phyloP scores from a whole-genome alignment of 2,888 invertebrate genomes.

The Osedax fenrisi region DNA sequence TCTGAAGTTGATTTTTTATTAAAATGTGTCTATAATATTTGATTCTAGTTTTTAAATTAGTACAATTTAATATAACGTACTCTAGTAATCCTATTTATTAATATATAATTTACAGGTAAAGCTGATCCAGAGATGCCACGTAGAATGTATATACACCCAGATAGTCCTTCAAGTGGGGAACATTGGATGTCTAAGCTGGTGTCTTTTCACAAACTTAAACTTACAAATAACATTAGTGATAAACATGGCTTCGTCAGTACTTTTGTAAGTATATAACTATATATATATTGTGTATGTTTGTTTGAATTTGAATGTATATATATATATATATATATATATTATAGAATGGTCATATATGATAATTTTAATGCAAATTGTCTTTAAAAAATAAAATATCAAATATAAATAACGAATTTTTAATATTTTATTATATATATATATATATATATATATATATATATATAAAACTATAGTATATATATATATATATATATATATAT shows the following conservation, averaged over 20 bases:
- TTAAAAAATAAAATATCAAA: no score
- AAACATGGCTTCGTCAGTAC: slow-evolving; percentile 53
- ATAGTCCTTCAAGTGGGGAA: slow-evolving; percentile 86
- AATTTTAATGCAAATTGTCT: no score
- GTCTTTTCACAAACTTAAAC: slow-evolving; percentile 94
- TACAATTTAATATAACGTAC: no score
- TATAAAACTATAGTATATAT: no score
- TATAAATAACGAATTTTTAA: no score
- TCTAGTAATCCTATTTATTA: no score
- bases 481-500: no score
- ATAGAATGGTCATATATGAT: background rate
- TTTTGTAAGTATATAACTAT: background rate
- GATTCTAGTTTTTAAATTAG: no score
- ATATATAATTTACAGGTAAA: slow-evolving; percentile 66
- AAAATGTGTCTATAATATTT: no score
- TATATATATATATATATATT: background rate
- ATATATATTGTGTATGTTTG: background rate
- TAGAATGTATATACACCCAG: slow-evolving; percentile 96
- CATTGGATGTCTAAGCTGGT: slow-evolving; percentile 99
- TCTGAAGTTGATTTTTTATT: no score
- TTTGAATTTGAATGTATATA: background rate
- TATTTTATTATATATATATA: background rate
- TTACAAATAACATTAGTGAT: slow-evolving; percentile 98
- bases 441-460: background rate
- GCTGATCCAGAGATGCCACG: slow-evolving; percentile 63